Evolutionary conservation across 2,888 invertebrate species (phyloP), one percentile per base, ranked within the genome.

Genomic region (Megastigmus dorsalis): DNA sequence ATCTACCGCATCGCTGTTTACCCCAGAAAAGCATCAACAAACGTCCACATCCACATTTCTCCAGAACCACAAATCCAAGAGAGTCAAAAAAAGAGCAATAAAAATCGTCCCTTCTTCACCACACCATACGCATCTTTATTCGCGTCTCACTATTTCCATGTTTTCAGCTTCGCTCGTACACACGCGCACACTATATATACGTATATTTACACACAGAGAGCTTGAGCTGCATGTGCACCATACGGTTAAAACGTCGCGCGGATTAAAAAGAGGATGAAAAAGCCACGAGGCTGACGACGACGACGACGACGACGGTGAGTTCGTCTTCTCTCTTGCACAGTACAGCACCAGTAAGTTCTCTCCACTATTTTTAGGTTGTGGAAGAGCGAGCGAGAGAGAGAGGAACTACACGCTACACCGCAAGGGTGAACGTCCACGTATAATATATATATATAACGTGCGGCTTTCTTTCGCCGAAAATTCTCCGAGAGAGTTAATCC

Each of bases 401-500:
- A 26, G 26, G 36, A 43, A 38, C n/a, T n/a, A n/a, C 7, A 54
- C 41, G 20, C 50, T n/a, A n/a, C n/a, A n/a, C n/a, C n/a, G n/a
- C n/a, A 6, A 69, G 68, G 74, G 74, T 74, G 43, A 74, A 74
- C 45, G 69, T 65, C 69, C 69, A 70, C n/a, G 20, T 38, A n/a
- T 33, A 23, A 70, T 10, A 15, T 38, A n/a, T 33, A 23, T 70
- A 60, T 48, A 68, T 26, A 10, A 43, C 48, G 60, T 67, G 60
- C 30, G 28, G 30, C 30, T 43, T 7, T 1, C 23, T 20, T n/a
- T 15, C 38, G 15, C 52, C 9, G 43, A 67, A 36, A 67, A 57
- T 59, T 26, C 43, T n/a, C n/a, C 38, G 36, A n/a, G 38, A 15
- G 57, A 41, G 48, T 65, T 65, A 65, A 65, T 71, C 57, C 30